Base-by-base conservation (phyloP, 2,113 vertebrate species). In the Ictalurus punctatus region DNA sequence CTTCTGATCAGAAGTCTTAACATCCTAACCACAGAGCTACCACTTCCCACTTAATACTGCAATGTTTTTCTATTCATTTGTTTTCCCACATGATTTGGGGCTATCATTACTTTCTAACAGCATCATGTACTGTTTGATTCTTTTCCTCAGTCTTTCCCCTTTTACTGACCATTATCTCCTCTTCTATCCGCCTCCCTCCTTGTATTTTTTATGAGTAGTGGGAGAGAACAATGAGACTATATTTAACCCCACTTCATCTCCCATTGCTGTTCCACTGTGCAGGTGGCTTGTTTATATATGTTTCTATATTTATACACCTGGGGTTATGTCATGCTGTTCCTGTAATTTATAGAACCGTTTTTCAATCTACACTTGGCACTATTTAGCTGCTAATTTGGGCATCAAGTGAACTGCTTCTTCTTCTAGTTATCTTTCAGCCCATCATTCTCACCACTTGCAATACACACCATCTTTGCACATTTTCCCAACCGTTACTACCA, bases 171-270 rank as follows among this genome's bases (percentile, higher is more conserved):
- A 14, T 63, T 88, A 21, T 92, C 86, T 89, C 88, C 87, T 85
- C 85, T 89, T 79, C 78, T n/a, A 17, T 89, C 69, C 52, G n/a
- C 61, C 34, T 19, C 19, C 65, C 21, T 80, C 0, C 59, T 84
- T 58, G 27, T 81, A n/a, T 82, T 88, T 86, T 71, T n/a, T 63
- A 16, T 86, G 59, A 88, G 88, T 88, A 82, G 80, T 65, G 52
- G 67, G 69, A 86, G 84, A 86, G 87, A 89, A 89, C 87, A 87
- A 86, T 69, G 37, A 58, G 56, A 91, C 87, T 54, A 87, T 34
- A 88, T 89, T 89, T 90, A 89, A 83, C 59, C 61, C 25, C 59
- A 87, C 23, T 88, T 90, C 37, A 85, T 88, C 59, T 79, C 63
- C n/a, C 59, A 63, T 71, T 30, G 40, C 69, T 19, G n/a, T 23